These are phyloP conservation scores for Nothocercus nigrocapillus DNA, from an alignment of 2,113 vertebrate species.

Conservation along the genomic window DNA sequence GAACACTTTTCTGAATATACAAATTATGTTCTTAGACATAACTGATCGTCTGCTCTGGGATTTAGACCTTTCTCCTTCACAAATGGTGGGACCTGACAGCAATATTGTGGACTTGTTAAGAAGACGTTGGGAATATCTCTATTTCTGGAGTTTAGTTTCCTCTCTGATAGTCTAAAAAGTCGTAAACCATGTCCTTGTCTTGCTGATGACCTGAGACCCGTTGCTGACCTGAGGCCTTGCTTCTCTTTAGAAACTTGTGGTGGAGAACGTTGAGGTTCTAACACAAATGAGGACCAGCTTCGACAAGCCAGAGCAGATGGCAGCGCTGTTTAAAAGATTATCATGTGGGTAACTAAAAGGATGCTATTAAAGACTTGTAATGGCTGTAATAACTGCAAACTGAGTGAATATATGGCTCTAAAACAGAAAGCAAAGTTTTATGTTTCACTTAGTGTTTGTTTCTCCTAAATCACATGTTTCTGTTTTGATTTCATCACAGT, in stretches of 20 bases:
- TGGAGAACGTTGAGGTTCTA: conserved; percentile 96
- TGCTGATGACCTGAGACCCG: not conserved
- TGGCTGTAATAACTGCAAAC: not conserved
- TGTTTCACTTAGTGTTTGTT: not conserved
- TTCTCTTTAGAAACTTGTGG: conserved; percentile 92
- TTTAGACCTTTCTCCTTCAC: not conserved
- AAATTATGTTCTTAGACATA: not conserved
- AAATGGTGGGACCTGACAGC: not conserved
- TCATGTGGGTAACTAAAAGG: conserved; percentile 84
- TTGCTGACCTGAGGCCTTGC: conserved; percentile 50
- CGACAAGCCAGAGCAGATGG: conserved; percentile 98
- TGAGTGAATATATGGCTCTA: accelerated
- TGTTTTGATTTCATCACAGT: not conserved
- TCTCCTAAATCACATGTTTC: not conserved
- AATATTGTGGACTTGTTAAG: not conserved
- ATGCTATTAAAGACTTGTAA: not conserved
- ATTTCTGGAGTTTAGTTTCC: conserved; percentile 27
- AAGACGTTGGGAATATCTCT: conserved; percentile 29
- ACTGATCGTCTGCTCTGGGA: not conserved
- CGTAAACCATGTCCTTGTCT: not conserved
- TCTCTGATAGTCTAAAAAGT: conserved; percentile 44
- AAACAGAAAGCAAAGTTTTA: not conserved
- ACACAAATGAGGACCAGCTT: conserved; percentile 99
- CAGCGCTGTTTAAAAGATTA: conserved; percentile 95
- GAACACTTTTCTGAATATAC: not conserved